A percentile compares a stretch with the other conserved stretches of the same genome.
phyloP scores from a whole-genome alignment of 2,888 invertebrate genomes.

The Andrena bicolor region DNA sequence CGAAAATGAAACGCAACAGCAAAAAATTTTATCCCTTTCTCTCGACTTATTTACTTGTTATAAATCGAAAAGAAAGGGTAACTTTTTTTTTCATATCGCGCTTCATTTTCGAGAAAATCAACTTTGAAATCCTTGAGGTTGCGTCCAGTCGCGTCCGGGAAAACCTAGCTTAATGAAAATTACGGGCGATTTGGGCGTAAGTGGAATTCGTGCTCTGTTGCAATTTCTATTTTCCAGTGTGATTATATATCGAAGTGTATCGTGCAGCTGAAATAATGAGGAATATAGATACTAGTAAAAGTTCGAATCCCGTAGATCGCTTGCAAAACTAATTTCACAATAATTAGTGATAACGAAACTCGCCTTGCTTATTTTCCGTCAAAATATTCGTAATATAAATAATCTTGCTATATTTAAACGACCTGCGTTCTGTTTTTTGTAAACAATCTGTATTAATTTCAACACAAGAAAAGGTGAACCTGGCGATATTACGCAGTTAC shows the following conservation, averaged over 20 bases:
- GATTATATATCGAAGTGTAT: constrained; percentile 1
- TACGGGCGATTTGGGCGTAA: no score
- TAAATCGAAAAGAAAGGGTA: no score
- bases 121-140: no score
- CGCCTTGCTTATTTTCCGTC: constrained; percentile 58
- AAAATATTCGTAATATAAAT: constrained; percentile 26
- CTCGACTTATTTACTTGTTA: no score
- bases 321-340: constrained; percentile 16
- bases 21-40: no score
- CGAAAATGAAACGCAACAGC: no score
- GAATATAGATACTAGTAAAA: background rate
- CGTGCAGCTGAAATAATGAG: background rate
- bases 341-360: constrained; percentile 33
- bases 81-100: no score
- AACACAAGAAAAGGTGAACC: constrained; percentile 33
- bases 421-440: constrained; percentile 52
- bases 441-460: constrained; percentile 42
- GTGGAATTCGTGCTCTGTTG: background rate
- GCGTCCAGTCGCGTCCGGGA: no score
- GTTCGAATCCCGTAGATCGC: constrained; percentile 11
- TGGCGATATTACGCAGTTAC: constrained; percentile 48
- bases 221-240: constrained; percentile 1
- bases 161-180: no score
- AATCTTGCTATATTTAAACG: constrained; percentile 58
- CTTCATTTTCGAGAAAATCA: no score